These are phyloP conservation scores for Mareca penelope DNA, from an alignment of 2,797 vertebrate genomes.

Conservation along the genomic window DNA sequence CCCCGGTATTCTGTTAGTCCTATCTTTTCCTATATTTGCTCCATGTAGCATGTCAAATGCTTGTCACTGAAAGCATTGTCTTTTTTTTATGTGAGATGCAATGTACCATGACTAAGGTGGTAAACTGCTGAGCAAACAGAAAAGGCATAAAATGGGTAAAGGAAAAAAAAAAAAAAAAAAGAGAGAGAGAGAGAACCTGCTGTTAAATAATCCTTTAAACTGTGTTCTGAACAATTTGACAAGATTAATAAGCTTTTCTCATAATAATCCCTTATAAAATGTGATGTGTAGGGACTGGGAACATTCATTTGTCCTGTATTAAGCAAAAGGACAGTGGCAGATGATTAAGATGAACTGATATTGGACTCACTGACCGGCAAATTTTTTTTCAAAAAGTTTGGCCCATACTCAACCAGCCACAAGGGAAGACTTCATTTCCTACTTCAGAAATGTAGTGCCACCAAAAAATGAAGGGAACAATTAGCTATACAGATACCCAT, in stretches of 20 bases:
- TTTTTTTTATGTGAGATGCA: neutral
- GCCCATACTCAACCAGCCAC: neutral
- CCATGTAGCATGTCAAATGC: neutral
- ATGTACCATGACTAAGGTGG: neutral
- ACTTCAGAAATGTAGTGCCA: neutral
- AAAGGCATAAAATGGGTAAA: slow-evolving; percentile 14
- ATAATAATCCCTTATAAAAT: slow-evolving; percentile 21
- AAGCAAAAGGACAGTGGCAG: neutral
- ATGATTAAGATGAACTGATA: neutral
- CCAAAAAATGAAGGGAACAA: neutral
- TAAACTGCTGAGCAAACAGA: slow-evolving; percentile 45
- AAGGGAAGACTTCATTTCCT: neutral
- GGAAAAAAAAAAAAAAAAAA: fast-evolving
- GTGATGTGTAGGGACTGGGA: neutral
- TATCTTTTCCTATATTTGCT: neutral
- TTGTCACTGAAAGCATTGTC: neutral
- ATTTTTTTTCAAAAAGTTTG: neutral
- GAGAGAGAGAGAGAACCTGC: neutral
- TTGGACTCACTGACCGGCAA: fast-evolving
- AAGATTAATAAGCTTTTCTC: slow-evolving; percentile 49
- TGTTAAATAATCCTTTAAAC: slow-evolving; percentile 27
- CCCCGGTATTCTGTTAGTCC: neutral
- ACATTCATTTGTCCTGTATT: neutral
- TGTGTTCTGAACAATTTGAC: slow-evolving; percentile 12
- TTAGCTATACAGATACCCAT: neutral